phyloP scores from a whole-genome alignment of 2,113 vertebrate genomes.

The Rhinichthys klamathensis region DNA sequence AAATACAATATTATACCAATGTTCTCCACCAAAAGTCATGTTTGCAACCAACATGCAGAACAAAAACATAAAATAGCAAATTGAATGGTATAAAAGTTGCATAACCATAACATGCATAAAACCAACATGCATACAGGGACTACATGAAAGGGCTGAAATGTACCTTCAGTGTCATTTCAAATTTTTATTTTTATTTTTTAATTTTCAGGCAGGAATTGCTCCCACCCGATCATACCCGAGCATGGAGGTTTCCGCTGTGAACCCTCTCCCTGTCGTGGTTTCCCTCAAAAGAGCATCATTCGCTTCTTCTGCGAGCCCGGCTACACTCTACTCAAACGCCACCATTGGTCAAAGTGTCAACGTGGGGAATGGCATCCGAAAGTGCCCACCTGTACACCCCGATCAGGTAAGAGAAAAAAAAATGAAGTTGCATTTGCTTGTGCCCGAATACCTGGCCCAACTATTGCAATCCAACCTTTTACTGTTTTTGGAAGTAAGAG shows the following conservation, averaged over 20 bases:
- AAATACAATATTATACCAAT: not conserved
- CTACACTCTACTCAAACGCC: slow-evolving; percentile 56
- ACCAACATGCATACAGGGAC: not conserved
- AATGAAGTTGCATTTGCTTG: not conserved
- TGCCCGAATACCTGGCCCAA: not conserved
- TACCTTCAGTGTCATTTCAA: not conserved
- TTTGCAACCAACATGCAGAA: not conserved
- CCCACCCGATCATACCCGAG: slow-evolving; percentile 71
- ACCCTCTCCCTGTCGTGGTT: slow-evolving; percentile 74
- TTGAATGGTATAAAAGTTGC: not conserved
- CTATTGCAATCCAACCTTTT: not conserved
- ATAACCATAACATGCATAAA: not conserved
- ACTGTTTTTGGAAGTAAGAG: not conserved
- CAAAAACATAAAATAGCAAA: not conserved
- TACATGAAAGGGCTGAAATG: not conserved
- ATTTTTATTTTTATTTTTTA: not conserved
- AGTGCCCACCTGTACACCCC: slow-evolving; percentile 64
- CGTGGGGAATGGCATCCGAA: slow-evolving; percentile 65
- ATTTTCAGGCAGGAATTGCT: slow-evolving; percentile 71
- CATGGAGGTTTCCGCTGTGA: slow-evolving; percentile 76
- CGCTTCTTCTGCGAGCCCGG: slow-evolving; percentile 74
- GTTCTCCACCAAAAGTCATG: not conserved
- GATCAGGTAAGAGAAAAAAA: slow-evolving; percentile 29
- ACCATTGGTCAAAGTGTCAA: slow-evolving; percentile 59
- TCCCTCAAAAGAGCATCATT: slow-evolving; percentile 67